These are phyloP conservation scores for Serrognathus titanus DNA, from an alignment of 2,888 invertebrate species.

Conservation along the genomic window DNA sequence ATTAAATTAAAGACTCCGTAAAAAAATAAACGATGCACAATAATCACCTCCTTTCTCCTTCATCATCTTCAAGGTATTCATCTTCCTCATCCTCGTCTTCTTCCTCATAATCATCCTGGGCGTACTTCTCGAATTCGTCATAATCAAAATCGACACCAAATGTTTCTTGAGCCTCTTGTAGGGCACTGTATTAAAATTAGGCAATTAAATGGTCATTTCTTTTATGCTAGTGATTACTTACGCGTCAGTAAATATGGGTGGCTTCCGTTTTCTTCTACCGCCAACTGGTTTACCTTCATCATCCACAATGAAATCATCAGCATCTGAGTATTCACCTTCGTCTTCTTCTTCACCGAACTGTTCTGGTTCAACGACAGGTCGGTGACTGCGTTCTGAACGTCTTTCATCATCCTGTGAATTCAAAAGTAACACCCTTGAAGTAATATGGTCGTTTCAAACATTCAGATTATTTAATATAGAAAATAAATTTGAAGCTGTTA, in stretches of 20 bases:
- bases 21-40: background rate
- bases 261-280: conserved; percentile 74
- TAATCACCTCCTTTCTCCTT: conserved; percentile 49
- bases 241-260: conserved; percentile 83
- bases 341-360: conserved; percentile 74
- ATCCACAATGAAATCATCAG: conserved; percentile 96
- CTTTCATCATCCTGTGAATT: conserved; percentile 70
- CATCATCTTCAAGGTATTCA: conserved; percentile 75
- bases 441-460: no score
- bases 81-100: conserved; percentile 80
- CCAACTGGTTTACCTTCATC: conserved; percentile 88
- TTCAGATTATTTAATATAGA: no score
- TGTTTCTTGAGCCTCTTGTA: conserved; percentile 98
- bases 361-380: conserved; percentile 59
- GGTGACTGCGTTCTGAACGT: conserved; percentile 66
- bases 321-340: conserved; percentile 79
- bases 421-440: conserved; percentile 6
- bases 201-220: background rate
- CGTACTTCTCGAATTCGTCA: conserved; percentile 85
- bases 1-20: background rate
- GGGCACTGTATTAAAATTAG: conserved; percentile 55
- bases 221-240: conserved; percentile 50
- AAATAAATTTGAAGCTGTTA: no score
- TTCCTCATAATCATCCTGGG: conserved; percentile 81
- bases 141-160: conserved; percentile 99